phyloP scores from a whole-genome alignment of 2,888 invertebrate species.

The Archips crataeganus region DNA sequence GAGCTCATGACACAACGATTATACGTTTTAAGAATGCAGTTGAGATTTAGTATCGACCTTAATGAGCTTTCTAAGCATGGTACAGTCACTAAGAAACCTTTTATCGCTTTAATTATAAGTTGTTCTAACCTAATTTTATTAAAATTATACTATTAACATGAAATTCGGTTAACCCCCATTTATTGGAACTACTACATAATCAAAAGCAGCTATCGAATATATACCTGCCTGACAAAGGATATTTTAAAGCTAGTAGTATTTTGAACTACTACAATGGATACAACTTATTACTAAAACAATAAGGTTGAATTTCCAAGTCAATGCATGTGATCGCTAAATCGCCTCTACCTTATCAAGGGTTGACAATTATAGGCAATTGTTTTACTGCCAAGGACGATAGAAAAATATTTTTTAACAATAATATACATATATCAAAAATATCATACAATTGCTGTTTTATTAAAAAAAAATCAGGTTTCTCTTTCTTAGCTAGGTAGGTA shows the following conservation, averaged over 20 bases:
- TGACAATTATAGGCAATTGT: background rate
- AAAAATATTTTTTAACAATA: background rate
- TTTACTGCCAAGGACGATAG: background rate
- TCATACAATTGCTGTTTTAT: background rate
- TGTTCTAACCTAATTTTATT: conserved; percentile 43
- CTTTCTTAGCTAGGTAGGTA: no score
- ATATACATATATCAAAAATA: no score
- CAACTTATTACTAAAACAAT: no score
- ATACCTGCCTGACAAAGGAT: no score
- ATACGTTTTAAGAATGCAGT: conserved; percentile 72
- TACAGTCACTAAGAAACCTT: conserved; percentile 25
- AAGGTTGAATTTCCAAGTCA: no score
- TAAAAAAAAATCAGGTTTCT: background rate
- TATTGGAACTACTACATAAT: no score
- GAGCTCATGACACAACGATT: conserved; percentile 66
- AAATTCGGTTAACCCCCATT: background rate
- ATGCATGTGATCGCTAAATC: no score
- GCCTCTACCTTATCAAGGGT: no score
- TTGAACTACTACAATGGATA: no score
- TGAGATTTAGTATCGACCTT: conserved; percentile 69
- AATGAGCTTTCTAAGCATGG: conserved; percentile 58
- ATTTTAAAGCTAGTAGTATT: no score
- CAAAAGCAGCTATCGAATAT: no score
- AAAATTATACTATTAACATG: background rate
- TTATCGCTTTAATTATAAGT: conserved; percentile 31